A percentile compares a stretch with the other conserved stretches of the same genome.
phyloP scores from a whole-genome alignment of 2,113 vertebrate genomes.

The Mystacornis crossleyi region DNA sequence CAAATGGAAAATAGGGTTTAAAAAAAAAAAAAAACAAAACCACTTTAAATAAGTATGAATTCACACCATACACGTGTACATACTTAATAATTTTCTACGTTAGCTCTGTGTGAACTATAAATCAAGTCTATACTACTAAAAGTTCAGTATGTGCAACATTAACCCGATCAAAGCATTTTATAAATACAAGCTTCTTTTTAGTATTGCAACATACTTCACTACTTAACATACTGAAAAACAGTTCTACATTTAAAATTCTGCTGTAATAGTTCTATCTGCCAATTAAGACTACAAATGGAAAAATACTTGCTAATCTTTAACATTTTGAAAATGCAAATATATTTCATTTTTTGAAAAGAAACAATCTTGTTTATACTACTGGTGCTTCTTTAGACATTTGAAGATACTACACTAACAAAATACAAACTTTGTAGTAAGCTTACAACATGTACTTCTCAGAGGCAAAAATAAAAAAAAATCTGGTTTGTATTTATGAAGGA shows the following conservation, averaged over 20 bases:
- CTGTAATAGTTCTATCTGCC: constrained; percentile 66
- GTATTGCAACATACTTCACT: constrained; percentile 71
- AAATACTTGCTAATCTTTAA: constrained; percentile 76
- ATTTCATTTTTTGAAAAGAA: constrained; percentile 68
- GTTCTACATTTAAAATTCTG: constrained; percentile 69
- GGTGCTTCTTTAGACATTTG: constrained; percentile 42
- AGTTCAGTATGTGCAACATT: constrained; percentile 69
- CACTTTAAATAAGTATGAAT: constrained; percentile 71
- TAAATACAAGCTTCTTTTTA: constrained; percentile 75
- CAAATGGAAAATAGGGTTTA: constrained; percentile 40
- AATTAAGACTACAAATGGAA: constrained; percentile 71
- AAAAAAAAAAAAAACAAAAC: background rate
- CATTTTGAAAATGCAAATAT: constrained; percentile 74
- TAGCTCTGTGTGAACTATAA: constrained; percentile 69
- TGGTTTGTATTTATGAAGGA: constrained; percentile 49
- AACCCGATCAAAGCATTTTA: constrained; percentile 74
- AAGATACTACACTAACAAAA: constrained; percentile 67
- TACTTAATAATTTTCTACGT: background rate
- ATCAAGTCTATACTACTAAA: constrained; percentile 64
- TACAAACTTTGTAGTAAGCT: constrained; percentile 70
- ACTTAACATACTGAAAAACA: constrained; percentile 68
- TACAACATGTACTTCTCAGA: constrained; percentile 69
- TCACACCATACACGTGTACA: constrained; percentile 52
- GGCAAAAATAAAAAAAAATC: constrained; percentile 62
- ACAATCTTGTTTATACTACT: constrained; percentile 57